These are phyloP conservation scores for Drosophila simulans DNA, from an alignment of 1,140 invertebrate genomes.

Conservation along the genomic window DNA sequence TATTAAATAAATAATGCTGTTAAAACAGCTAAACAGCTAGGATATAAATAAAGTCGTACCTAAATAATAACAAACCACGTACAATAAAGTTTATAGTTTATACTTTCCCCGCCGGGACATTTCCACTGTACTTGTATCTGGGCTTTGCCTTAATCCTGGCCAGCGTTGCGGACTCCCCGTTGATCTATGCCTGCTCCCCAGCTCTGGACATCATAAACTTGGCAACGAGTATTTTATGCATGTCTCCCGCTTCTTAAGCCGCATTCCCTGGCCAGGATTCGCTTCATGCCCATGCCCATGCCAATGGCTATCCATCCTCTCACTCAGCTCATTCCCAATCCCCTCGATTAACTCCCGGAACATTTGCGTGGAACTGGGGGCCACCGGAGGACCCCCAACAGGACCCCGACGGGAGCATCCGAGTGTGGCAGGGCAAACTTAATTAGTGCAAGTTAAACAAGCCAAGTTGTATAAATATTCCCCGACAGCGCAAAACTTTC, in stretches of 20 bases:
- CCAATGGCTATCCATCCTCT: neutral
- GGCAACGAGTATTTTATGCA: conserved; percentile 39
- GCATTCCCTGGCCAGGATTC: conserved; percentile 2
- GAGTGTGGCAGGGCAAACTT: conserved; percentile 77
- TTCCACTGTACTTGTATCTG: neutral
- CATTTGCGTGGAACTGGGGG: conserved; percentile 9
- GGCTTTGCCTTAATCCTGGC: neutral
- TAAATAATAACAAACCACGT: neutral
- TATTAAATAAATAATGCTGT: too few relatives aligned
- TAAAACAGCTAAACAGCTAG: too few relatives aligned
- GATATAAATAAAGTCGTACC: too few relatives aligned
- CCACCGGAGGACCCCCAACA: neutral
- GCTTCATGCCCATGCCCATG: too few relatives aligned
- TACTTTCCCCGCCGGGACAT: neutral
- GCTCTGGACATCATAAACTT: conserved; percentile 43
- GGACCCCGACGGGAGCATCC: conserved; percentile 50
- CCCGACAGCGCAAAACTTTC: conserved; percentile 68
- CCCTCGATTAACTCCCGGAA: conserved; percentile 16
- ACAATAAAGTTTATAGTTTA: neutral
- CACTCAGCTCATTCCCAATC: neutral
- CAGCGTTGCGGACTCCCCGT: neutral
- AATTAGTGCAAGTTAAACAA: conserved; percentile 80
- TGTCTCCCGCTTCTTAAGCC: conserved; percentile 28
- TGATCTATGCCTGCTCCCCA: conserved; percentile 25
- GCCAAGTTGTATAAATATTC: conserved; percentile 78